These are phyloP conservation scores for Calvadosia cruxmelitensis DNA, from an alignment of 30 jellyfish, hydroid and myxozoan genomes.

Conservation along the genomic window DNA sequence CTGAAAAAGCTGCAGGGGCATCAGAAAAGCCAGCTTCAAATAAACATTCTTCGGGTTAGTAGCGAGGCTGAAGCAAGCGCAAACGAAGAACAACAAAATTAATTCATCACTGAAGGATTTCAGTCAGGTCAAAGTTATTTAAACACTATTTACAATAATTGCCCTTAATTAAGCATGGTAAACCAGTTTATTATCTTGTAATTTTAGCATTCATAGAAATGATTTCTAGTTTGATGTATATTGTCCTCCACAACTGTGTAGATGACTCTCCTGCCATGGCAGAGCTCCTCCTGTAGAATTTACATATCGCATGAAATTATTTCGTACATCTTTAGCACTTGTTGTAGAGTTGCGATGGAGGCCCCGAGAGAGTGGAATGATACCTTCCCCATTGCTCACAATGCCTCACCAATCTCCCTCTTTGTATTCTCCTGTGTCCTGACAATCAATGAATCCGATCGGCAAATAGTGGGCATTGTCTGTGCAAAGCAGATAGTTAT, in stretches of 20 bases:
- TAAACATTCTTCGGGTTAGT: neutral
- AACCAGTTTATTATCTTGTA: too few relatives aligned
- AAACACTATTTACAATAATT: too few relatives aligned
- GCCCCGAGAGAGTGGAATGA: neutral
- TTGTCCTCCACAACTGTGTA: neutral
- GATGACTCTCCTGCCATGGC: neutral
- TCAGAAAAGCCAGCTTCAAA: neutral
- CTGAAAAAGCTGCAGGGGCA: neutral
- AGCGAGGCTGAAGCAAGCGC: neutral
- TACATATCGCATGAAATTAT: neutral
- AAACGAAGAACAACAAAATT: too few relatives aligned
- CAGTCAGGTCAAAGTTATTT: too few relatives aligned
- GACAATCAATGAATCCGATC: slow-evolving; percentile 32
- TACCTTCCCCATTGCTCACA: slow-evolving; percentile 2
- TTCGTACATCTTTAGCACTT: neutral
- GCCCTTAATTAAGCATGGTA: too few relatives aligned
- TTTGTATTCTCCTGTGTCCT: slow-evolving; percentile 3
- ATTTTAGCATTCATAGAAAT: too few relatives aligned
- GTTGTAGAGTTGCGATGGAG: neutral
- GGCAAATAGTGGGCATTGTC: slow-evolving; percentile 42
- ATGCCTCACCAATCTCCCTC: slow-evolving; percentile 36
- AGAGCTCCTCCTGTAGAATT: neutral
- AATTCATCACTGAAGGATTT: too few relatives aligned
- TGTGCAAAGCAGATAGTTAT: slow-evolving; percentile 47
- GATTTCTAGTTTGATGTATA: too few relatives aligned